Evolutionary conservation across 1,140 invertebrate species (phyloP).

Genomic region (Bradysia coprophila): DNA sequence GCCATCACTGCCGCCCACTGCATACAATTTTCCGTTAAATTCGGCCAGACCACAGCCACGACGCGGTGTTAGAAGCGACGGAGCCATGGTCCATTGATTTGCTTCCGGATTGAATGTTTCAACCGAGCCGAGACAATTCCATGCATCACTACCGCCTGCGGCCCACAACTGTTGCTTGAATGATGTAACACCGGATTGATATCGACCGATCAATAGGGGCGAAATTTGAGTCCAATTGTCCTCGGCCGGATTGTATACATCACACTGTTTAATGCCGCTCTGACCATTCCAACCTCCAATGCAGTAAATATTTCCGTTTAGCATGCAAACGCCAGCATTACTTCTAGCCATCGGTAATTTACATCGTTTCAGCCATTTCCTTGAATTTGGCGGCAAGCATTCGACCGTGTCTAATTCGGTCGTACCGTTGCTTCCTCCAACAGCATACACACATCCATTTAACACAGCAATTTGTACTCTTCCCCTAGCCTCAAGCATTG

Average conservation of each 20-base stretch:
- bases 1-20: constrained; percentile 54
- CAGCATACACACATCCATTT: constrained; percentile 46
- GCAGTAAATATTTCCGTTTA: constrained; percentile 47
- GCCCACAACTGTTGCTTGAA: constrained; percentile 49
- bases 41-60: constrained; percentile 37
- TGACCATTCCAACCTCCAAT: constrained; percentile 69
- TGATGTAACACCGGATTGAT: constrained; percentile 55
- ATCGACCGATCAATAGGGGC: constrained; percentile 45
- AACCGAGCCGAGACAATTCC: constrained; percentile 53
- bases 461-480: constrained; percentile 54
- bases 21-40: constrained; percentile 40
- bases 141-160: constrained; percentile 66
- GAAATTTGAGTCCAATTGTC: constrained; percentile 47
- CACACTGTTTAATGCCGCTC: constrained; percentile 50
- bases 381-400: constrained; percentile 30
- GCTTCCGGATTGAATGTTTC: constrained; percentile 46
- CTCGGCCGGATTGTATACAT: constrained; percentile 42
- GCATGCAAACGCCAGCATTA: constrained; percentile 50
- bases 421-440: constrained; percentile 62
- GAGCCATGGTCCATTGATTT: constrained; percentile 28
- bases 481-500: constrained; percentile 52
- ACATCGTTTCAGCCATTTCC: constrained; percentile 43
- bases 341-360: constrained; percentile 43
- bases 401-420: constrained; percentile 51
- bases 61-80: constrained; percentile 39